These are phyloP conservation scores for Chunga burmeisteri DNA, from an alignment of 2,113 vertebrate genomes.

Conservation along the genomic window DNA sequence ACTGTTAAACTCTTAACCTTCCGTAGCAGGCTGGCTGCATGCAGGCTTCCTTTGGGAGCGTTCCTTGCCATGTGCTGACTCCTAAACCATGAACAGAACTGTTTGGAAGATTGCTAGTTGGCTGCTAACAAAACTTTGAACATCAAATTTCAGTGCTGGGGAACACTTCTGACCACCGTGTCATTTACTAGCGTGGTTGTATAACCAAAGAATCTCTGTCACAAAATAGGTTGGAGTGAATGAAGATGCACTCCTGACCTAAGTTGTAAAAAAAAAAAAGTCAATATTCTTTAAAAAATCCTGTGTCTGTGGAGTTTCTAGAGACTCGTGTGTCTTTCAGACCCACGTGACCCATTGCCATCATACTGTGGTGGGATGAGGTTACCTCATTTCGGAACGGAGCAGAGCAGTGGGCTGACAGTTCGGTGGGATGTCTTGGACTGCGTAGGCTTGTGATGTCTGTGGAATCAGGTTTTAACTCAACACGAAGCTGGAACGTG, in stretches of 20 bases:
- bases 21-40: neutral
- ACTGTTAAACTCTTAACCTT: neutral
- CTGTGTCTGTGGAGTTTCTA: neutral
- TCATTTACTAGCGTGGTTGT: neutral
- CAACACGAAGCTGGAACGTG: neutral
- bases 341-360: neutral
- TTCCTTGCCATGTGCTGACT: neutral
- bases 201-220: neutral
- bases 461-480: neutral
- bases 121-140: neutral
- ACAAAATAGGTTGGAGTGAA: neutral
- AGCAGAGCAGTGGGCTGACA: neutral
- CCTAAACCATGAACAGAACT: neutral
- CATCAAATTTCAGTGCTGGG: neutral
- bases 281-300: neutral
- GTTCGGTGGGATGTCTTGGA: neutral
- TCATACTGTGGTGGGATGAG: neutral
- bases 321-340: neutral
- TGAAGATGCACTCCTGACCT: neutral
- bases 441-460: neutral
- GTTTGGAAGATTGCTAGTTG: neutral
- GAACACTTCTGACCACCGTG: neutral
- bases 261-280: fast-evolving
- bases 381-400: neutral
- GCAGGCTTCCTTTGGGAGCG: neutral